A percentile compares a stretch with the other conserved stretches of the same genome.
Conservation (phyloP, 2,888 invertebrate genomes). For the Mythimna loreyi region DNA sequence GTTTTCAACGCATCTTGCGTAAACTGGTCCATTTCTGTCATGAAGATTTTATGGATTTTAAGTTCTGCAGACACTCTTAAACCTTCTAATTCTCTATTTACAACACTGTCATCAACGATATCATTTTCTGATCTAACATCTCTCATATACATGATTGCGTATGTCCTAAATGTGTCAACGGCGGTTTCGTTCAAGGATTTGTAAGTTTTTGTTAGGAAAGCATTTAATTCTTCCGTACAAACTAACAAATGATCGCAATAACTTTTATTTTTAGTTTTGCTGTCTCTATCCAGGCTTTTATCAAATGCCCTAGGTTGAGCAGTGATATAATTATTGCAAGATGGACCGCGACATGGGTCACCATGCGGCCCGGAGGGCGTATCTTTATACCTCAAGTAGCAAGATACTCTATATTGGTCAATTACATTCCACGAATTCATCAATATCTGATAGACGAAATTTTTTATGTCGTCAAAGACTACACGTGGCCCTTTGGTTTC, state of each 20-base stretch:
- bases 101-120: constrained; percentile 62
- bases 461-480: not conserved
- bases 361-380: not conserved
- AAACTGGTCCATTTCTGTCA: not conserved
- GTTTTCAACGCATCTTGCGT: not conserved
- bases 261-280: not conserved
- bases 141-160: constrained; percentile 77
- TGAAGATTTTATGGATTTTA: not conserved
- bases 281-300: not conserved
- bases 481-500: not conserved
- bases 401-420: constrained; percentile 19
- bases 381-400: not conserved
- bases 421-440: constrained; percentile 3
- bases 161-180: constrained; percentile 73
- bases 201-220: constrained; percentile 74
- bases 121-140: constrained; percentile 70
- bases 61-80: not conserved
- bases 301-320: not conserved
- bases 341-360: not conserved
- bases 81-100: constrained; percentile 65
- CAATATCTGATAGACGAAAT: not conserved
- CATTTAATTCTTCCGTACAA: constrained; percentile 76
- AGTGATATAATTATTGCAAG: not conserved
- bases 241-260: constrained; percentile 71
- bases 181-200: constrained; percentile 73